These are phyloP conservation scores for Mesocricetus auratus DNA, from an alignment of 2,113 vertebrate species.

Conservation along the genomic window DNA sequence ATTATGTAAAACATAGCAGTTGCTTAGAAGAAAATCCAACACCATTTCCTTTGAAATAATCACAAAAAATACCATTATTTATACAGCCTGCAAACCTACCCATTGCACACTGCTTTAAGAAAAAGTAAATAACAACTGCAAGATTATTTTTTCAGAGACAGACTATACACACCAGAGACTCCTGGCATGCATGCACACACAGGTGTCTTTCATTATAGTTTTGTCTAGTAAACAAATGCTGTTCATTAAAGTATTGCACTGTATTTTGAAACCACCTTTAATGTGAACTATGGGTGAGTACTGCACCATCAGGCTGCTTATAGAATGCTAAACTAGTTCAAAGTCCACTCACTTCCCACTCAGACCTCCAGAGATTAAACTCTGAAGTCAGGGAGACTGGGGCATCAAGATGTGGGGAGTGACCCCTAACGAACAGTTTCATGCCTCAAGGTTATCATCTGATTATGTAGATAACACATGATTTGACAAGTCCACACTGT, in stretches of 20 bases:
- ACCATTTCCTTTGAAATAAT: background rate
- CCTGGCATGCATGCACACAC: background rate
- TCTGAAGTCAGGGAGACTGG: background rate
- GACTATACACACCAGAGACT: background rate
- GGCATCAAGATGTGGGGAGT: background rate
- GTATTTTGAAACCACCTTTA: background rate
- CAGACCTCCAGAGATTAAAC: background rate
- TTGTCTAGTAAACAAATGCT: constrained; percentile 41
- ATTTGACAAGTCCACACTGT: background rate
- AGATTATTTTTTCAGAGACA: constrained; percentile 23
- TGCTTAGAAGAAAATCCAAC: constrained; percentile 29
- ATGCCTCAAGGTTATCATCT: background rate
- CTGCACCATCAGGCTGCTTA: background rate
- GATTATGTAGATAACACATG: background rate
- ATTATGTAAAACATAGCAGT: constrained; percentile 26
- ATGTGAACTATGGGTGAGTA: background rate
- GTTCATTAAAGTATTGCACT: constrained; percentile 29
- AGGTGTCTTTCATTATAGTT: constrained; percentile 57
- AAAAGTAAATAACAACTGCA: constrained; percentile 12
- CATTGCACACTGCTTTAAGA: constrained; percentile 18
- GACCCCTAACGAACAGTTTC: background rate
- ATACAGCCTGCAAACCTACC: constrained; percentile 10
- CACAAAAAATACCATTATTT: constrained; percentile 21
- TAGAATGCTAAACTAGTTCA: background rate
- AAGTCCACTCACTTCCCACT: background rate